Conservation (phyloP, 2,888 invertebrate genomes). For the Melieria picta region DNA sequence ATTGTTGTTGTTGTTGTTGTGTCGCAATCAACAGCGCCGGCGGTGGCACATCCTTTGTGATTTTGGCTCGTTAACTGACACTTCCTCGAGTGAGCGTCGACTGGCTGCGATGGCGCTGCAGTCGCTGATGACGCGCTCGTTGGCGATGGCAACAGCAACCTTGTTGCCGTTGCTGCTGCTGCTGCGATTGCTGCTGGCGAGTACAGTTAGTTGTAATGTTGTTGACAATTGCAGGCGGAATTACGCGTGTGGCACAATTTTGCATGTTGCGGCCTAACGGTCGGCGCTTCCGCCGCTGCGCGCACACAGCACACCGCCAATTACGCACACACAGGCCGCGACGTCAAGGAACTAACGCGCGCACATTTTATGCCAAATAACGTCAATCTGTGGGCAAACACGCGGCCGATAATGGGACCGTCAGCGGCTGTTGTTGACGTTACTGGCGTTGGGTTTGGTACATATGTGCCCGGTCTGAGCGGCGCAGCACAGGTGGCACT, state of each 20-base stretch:
- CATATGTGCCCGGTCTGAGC: no score
- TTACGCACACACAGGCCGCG: no score
- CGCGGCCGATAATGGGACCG: no score
- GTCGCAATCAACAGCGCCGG: not conserved
- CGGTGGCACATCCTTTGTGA: not conserved
- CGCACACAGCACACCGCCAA: not conserved
- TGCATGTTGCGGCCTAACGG: slow-evolving; percentile 16
- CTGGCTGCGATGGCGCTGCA: slow-evolving; percentile 18
- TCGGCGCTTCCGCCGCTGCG: slow-evolving; percentile 14
- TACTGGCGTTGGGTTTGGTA: no score
- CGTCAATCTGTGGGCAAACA: no score
- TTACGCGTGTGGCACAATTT: not conserved
- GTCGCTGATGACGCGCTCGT: slow-evolving; percentile 13
- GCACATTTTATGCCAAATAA: no score
- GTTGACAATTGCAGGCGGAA: slow-evolving; percentile 6
- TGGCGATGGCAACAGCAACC: slow-evolving; percentile 14
- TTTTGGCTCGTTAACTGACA: slow-evolving; percentile 7
- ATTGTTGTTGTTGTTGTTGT: slow-evolving; percentile 17
- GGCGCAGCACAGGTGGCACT: no score
- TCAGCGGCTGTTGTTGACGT: no score
- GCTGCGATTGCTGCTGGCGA: not conserved
- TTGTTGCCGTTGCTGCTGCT: not conserved
- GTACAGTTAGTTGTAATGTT: not conserved
- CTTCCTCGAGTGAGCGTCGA: slow-evolving; percentile 19
- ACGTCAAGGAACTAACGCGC: no score